Percentiles rank a stretch among this genome's conserved stretches.
Conservation (phyloP, 2,113 vertebrate genomes). For the Machaerirhynchus nigripectus region DNA sequence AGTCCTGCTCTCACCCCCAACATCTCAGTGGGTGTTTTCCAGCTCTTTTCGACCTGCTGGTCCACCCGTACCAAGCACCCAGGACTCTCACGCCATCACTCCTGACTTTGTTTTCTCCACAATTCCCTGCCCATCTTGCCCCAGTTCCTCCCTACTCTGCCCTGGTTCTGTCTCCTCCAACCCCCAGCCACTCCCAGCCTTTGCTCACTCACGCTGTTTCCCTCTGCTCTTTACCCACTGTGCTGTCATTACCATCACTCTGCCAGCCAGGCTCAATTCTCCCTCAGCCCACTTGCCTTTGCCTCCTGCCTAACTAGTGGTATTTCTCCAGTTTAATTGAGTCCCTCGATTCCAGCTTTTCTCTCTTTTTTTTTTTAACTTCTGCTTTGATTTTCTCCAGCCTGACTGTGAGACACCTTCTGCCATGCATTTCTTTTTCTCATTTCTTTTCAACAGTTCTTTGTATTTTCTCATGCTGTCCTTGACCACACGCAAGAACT, state of each 20-base stretch:
- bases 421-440: not conserved
- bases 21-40: not conserved
- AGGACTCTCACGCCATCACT: fast-evolving
- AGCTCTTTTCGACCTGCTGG: not conserved
- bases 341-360: not conserved
- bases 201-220: not conserved
- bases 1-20: no score
- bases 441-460: not conserved
- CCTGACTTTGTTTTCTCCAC: not conserved
- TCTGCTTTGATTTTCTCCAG: not conserved
- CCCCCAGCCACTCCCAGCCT: not conserved
- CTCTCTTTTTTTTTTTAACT: not conserved
- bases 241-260: not conserved
- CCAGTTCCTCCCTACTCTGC: not conserved
- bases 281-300: not conserved
- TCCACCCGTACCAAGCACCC: not conserved
- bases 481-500: not conserved
- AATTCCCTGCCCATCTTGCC: not conserved
- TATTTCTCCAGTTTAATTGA: not conserved
- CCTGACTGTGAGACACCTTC: not conserved
- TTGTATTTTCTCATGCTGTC: not conserved
- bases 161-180: not conserved
- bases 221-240: not conserved
- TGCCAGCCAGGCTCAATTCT: not conserved
- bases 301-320: not conserved